Evolutionary conservation across 1,140 invertebrate species (phyloP).

Genomic region (Rhagoletis zephyria): DNA sequence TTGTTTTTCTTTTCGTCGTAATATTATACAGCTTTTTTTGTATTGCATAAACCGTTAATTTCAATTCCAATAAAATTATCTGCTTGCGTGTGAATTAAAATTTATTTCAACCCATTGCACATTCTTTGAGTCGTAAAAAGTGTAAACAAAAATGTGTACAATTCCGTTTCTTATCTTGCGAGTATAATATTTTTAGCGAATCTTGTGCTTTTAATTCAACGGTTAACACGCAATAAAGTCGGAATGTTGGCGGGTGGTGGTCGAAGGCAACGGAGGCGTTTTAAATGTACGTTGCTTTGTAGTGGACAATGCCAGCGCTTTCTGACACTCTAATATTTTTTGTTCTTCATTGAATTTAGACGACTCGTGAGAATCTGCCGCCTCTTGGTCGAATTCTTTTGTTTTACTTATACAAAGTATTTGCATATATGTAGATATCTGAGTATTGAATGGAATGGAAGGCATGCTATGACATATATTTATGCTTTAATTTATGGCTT

Average conservation of each 20-base stretch:
- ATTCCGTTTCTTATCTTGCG: background rate
- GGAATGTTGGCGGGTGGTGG: background rate
- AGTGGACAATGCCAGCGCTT: conserved; percentile 27
- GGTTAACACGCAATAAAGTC: background rate
- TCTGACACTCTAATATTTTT: background rate
- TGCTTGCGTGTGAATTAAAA: conserved; percentile 1
- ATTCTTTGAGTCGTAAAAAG: background rate
- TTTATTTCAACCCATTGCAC: background rate
- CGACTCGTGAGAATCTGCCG: conserved; percentile 9
- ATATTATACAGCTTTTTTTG: too few species aligned
- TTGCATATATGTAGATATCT: background rate
- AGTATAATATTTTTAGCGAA: background rate
- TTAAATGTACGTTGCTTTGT: conserved; percentile 8
- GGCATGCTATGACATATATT: background rate
- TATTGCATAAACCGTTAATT: too few species aligned
- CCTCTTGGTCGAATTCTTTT: background rate
- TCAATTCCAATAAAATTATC: background rate
- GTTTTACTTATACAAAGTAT: background rate
- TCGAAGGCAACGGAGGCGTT: background rate
- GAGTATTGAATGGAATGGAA: background rate
- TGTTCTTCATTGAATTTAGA: background rate
- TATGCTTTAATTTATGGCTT: conserved; percentile 28
- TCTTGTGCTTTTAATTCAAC: background rate
- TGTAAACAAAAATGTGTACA: background rate
- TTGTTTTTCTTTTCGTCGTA: too few species aligned